These are phyloP conservation scores for Toxotes chatareus DNA, from an alignment of 2,113 vertebrate species.

Conservation along the genomic window DNA sequence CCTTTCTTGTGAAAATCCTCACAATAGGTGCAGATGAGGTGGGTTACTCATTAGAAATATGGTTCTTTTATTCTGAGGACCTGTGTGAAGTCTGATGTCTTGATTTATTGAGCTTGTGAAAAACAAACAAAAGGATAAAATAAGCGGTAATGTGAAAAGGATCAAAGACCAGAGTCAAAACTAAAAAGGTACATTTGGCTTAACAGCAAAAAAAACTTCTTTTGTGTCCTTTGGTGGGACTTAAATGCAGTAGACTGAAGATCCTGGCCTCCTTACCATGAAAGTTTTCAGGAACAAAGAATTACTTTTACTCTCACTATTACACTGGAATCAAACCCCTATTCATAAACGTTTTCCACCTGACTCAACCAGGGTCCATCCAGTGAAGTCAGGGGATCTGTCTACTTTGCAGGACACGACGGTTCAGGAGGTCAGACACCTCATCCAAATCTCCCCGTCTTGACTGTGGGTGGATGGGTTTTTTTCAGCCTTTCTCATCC, in stretches of 20 bases:
- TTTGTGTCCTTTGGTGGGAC: not conserved
- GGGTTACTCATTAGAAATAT: not conserved
- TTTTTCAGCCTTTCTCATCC: slow-evolving; percentile 54
- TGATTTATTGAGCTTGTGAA: not conserved
- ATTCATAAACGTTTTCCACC: slow-evolving; percentile 20
- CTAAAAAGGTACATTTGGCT: not conserved
- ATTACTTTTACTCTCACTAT: slow-evolving; percentile 8
- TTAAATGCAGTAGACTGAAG: slow-evolving; percentile 5
- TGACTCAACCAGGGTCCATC: slow-evolving; percentile 16
- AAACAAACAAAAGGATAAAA: not conserved
- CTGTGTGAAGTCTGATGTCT: not conserved
- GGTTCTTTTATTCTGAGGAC: not conserved
- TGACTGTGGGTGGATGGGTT: slow-evolving; percentile 40
- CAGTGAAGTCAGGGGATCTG: not conserved
- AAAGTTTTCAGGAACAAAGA: not conserved
- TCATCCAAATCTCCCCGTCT: slow-evolving; percentile 33
- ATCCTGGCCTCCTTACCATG: slow-evolving; percentile 19
- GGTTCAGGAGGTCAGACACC: slow-evolving; percentile 32
- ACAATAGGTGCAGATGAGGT: not conserved
- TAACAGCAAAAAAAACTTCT: not conserved
- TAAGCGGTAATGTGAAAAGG: not conserved
- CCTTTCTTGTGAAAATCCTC: not conserved
- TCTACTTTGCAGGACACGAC: not conserved
- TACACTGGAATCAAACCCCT: not conserved
- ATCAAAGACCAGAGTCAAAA: not conserved